Evolutionary conservation across 2,113 vertebrate genomes (phyloP).

Genomic region (Suricata suricatta): DNA sequence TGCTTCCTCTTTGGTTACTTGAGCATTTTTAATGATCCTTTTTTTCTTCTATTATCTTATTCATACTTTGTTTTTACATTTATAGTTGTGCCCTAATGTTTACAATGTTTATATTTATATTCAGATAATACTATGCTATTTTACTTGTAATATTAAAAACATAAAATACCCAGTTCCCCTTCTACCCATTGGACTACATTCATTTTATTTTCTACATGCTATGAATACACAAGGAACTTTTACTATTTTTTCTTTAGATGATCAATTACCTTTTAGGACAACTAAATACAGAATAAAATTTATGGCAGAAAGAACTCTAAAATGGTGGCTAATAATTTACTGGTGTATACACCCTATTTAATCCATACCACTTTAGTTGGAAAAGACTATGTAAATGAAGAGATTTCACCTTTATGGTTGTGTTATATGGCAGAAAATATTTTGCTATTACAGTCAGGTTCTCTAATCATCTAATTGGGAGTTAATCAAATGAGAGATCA

Average conservation of each 20-base stretch:
- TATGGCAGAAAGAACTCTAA: neutral
- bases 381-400: neutral
- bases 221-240: neutral
- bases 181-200: neutral
- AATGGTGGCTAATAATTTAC: neutral
- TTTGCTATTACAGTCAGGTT: neutral
- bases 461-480: neutral
- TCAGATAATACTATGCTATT: neutral
- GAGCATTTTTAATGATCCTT: neutral
- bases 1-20: neutral
- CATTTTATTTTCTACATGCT: neutral
- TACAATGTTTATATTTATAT: neutral
- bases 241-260: neutral
- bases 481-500: neutral
- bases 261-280: neutral
- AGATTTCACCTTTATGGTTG: neutral
- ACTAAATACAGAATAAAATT: neutral
- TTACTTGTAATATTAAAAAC: neutral
- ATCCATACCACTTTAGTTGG: neutral
- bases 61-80: neutral
- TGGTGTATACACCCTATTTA: rapidly evolving
- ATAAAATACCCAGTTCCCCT: neutral
- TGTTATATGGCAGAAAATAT: neutral
- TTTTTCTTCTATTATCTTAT: neutral
- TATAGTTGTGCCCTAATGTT: neutral